Conservation (phyloP, 2,797 vertebrate species). For the Tragopan temminckii region DNA sequence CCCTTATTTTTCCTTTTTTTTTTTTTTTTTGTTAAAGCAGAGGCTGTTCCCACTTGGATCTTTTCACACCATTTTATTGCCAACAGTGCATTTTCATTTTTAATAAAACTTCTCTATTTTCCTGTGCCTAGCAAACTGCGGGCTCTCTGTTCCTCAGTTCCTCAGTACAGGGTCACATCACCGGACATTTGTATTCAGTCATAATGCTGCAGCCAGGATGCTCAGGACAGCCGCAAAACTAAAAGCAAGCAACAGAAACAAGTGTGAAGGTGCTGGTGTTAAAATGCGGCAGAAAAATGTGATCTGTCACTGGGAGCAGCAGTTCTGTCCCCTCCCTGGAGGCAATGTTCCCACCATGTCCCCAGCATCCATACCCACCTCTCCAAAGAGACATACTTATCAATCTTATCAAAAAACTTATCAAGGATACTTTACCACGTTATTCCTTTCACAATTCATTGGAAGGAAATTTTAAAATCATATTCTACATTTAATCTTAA, state of each 20-base stretch:
- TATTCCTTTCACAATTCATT: neutral
- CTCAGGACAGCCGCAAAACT: neutral
- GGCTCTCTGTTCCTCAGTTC: neutral
- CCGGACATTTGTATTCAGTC: fast-evolving
- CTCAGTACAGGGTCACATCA: fast-evolving
- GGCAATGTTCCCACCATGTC: neutral
- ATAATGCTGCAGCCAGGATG: fast-evolving
- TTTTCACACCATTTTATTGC: fast-evolving
- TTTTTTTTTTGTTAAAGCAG: no score
- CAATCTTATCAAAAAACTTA: no score
- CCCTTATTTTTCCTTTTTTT: no score
- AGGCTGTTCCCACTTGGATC: neutral
- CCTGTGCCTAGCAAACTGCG: fast-evolving
- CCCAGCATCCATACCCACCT: neutral
- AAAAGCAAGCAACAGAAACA: neutral
- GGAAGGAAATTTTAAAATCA: neutral
- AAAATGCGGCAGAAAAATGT: neutral
- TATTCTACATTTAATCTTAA: neutral
- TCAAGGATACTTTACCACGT: neutral
- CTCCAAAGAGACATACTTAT: neutral
- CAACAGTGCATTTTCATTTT: neutral
- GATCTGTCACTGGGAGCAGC: no score
- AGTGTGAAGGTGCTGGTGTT: neutral
- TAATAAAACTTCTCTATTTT: neutral
- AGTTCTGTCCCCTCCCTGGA: neutral